A percentile compares a stretch with the other conserved stretches of the same genome.
phyloP scores from a whole-genome alignment of 1,140 invertebrate species.

The Eupeodes corollae region DNA sequence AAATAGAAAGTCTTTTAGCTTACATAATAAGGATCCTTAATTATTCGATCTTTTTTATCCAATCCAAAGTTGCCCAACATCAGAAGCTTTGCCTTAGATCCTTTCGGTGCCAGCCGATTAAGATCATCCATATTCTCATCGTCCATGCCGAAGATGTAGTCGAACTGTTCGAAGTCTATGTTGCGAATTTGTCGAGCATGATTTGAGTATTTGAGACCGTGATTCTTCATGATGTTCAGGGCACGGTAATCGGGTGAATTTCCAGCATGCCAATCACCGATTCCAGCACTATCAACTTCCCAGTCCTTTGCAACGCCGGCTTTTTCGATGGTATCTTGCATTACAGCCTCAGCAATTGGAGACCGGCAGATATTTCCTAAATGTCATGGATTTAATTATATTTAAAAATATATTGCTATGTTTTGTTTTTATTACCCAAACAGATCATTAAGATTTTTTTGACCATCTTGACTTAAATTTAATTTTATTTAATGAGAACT shows the following conservation, averaged over 20 bases:
- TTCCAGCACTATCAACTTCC: conserved; percentile 80
- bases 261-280: conserved; percentile 75
- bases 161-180: conserved; percentile 64
- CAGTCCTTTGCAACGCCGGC: conserved; percentile 50
- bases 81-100: conserved; percentile 56
- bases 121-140: conserved; percentile 64
- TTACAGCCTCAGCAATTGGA: conserved; percentile 87
- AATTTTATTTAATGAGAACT: conserved; percentile 2
- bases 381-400: conserved; percentile 1
- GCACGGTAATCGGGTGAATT: conserved; percentile 69
- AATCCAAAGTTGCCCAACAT: conserved; percentile 75
- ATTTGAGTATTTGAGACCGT: conserved; percentile 62
- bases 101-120: conserved; percentile 47
- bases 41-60: conserved; percentile 55
- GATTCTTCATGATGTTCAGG: conserved; percentile 53
- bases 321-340: conserved; percentile 57
- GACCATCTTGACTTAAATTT: neutral
- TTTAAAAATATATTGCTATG: neutral
- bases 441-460: conserved; percentile 44
- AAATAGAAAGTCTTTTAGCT: conserved; percentile 34
- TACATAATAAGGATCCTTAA: conserved; percentile 83
- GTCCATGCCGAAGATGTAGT: conserved; percentile 89
- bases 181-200: conserved; percentile 59
- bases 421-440: conserved; percentile 35
- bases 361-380: conserved; percentile 89